These are phyloP conservation scores for Zosterops hypoxanthus DNA, from an alignment of 2,113 vertebrate species.

Conservation along the genomic window DNA sequence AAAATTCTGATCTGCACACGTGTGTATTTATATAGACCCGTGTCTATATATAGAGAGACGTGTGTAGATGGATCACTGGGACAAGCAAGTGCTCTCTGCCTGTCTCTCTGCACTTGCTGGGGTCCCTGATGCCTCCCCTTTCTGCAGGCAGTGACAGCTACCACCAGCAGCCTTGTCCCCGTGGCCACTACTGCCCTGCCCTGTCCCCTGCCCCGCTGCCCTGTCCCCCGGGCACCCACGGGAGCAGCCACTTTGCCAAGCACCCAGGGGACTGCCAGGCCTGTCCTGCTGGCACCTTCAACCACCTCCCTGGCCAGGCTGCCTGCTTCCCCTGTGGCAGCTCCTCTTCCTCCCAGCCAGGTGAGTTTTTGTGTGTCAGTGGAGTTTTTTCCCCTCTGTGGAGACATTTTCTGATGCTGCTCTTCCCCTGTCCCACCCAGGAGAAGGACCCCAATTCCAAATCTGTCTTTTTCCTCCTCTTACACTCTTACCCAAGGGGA, in stretches of 20 bases:
- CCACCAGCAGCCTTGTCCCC: conserved; percentile 76
- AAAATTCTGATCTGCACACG: background rate
- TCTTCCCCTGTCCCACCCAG: background rate
- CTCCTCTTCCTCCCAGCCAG: conserved; percentile 82
- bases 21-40: background rate
- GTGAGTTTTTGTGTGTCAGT: conserved; percentile 56
- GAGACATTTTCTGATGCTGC: background rate
- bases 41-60: background rate
- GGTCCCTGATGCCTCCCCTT: background rate
- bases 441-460: background rate
- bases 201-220: conserved; percentile 73
- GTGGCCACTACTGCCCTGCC: conserved; percentile 82
- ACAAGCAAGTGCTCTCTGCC: background rate
- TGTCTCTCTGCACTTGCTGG: background rate
- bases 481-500: background rate
- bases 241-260: conserved; percentile 70
- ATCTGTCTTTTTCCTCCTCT: too few species aligned
- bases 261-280: conserved; percentile 73
- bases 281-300: conserved; percentile 88
- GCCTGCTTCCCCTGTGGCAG: conserved; percentile 90
- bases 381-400: background rate
- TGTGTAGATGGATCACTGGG: background rate
- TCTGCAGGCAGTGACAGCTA: conserved; percentile 79
- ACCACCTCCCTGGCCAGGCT: conserved; percentile 79
- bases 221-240: conserved; percentile 83